Conservation (phyloP, 2,888 invertebrate species). For the Stegophylla sp. region DNA sequence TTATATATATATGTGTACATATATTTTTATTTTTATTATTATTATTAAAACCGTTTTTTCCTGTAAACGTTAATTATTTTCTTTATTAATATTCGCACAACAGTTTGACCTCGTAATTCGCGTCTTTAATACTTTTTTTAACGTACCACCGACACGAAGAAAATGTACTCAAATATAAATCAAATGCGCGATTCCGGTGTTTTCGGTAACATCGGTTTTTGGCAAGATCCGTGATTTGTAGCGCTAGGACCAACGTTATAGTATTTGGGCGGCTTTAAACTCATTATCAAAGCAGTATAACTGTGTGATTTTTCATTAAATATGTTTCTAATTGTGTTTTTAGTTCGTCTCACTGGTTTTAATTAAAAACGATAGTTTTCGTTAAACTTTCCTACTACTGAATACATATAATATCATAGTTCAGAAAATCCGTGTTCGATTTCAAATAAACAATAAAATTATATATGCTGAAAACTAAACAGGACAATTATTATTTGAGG, state of each 20-base stretch:
- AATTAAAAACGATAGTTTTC: background rate
- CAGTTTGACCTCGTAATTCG: background rate
- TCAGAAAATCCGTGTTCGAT: too few species aligned
- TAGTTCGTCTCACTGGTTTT: background rate
- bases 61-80: background rate
- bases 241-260: background rate
- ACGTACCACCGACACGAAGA: background rate
- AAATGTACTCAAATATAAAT: background rate
- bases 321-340: background rate
- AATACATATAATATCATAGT: too few species aligned
- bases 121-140: background rate
- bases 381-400: background rate
- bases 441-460: too few species aligned
- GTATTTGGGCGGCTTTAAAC: background rate
- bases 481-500: too few species aligned
- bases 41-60: background rate
- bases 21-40: too few species aligned
- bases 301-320: background rate
- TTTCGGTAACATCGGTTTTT: conserved; percentile 13
- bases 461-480: too few species aligned
- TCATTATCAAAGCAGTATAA: background rate
- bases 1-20: too few species aligned
- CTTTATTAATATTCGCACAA: background rate
- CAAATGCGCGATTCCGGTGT: background rate
- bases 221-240: conserved; percentile 3